A percentile compares a stretch with the other conserved stretches of the same genome.
Evolutionary conservation across 2,797 vertebrate species (phyloP).

Genomic region (Paramormyrops hopkinsi): DNA sequence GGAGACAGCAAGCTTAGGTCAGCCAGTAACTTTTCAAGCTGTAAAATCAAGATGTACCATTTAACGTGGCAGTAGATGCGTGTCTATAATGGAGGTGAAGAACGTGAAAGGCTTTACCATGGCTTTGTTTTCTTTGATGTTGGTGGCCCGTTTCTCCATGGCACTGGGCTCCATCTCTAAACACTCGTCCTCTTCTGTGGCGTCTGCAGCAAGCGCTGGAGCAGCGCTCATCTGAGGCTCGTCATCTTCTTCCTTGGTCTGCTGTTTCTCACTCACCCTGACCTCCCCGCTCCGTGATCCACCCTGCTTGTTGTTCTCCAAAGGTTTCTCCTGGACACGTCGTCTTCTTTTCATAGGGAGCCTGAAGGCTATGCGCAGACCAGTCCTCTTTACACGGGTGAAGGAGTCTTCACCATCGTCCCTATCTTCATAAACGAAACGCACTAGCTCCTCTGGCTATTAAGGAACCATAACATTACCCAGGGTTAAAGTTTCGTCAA

Average conservation of each 20-base stretch:
- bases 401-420: slow-evolving; percentile 38
- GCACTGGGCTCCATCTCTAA: slow-evolving; percentile 51
- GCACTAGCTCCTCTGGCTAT: slow-evolving; percentile 30
- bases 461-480: not conserved
- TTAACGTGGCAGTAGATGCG: not conserved
- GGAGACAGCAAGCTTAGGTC: slow-evolving; percentile 65
- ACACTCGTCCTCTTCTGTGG: slow-evolving; percentile 51
- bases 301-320: not conserved
- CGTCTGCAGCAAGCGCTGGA: slow-evolving; percentile 44
- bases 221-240: not conserved
- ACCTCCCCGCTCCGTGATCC: slow-evolving; percentile 26
- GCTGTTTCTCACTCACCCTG: slow-evolving; percentile 22
- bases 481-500: not conserved
- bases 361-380: slow-evolving; percentile 63
- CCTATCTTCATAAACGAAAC: slow-evolving; percentile 28
- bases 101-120: slow-evolving; percentile 48
- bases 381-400: slow-evolving; percentile 43
- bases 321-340: not conserved
- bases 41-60: slow-evolving; percentile 26
- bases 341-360: slow-evolving; percentile 57
- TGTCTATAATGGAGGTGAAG: not conserved
- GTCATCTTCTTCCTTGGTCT: not conserved
- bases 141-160: slow-evolving; percentile 64
- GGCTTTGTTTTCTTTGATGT: slow-evolving; percentile 75
- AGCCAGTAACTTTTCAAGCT: slow-evolving; percentile 69